These are phyloP conservation scores for Mesoclemmys tuberculata DNA, from an alignment of 2,113 vertebrate genomes.

Conservation along the genomic window DNA sequence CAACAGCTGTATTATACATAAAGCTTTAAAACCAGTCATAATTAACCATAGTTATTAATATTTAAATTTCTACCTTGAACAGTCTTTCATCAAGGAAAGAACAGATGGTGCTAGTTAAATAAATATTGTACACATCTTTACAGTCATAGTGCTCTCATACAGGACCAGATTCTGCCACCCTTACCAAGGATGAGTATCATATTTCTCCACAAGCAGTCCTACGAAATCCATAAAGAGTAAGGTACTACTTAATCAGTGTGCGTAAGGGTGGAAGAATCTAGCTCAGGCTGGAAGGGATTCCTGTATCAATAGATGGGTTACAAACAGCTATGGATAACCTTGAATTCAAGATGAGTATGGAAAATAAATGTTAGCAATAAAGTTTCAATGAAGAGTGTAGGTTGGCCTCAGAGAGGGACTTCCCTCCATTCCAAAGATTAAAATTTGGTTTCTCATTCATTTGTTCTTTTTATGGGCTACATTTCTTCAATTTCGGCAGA, in stretches of 20 bases:
- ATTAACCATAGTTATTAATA: neutral
- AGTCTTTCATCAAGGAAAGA: neutral
- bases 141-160: neutral
- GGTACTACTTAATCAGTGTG: neutral
- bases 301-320: neutral
- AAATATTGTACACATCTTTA: neutral
- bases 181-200: neutral
- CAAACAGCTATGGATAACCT: neutral
- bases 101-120: neutral
- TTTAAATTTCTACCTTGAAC: neutral
- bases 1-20: neutral
- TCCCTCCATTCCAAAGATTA: neutral
- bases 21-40: neutral
- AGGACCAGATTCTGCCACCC: neutral
- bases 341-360: neutral
- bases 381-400: neutral
- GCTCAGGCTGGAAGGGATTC: neutral
- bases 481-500: neutral
- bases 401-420: neutral
- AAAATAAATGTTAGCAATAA: neutral
- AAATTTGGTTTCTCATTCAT: neutral
- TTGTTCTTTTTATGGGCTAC: neutral
- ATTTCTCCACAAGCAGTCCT: neutral
- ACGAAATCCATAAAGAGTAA: neutral
- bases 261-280: neutral